Conservation (phyloP, 1,140 invertebrate species). For the Tetramorium alpestre region DNA sequence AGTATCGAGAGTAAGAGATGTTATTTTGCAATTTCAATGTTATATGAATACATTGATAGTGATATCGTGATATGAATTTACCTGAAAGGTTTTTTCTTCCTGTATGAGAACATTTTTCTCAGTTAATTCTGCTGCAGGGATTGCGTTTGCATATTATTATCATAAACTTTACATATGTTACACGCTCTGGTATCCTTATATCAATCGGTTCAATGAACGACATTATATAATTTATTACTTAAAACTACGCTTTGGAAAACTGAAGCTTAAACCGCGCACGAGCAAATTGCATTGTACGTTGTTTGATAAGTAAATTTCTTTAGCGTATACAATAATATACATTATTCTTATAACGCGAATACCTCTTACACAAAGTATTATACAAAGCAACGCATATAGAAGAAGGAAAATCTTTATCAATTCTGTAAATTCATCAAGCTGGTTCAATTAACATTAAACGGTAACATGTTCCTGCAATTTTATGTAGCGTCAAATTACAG, state of each 20-base stretch:
- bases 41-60: neutral
- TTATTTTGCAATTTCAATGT: too few species aligned
- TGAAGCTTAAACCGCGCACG: neutral
- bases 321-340: neutral
- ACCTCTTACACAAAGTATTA: neutral
- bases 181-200: neutral
- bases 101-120: neutral
- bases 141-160: neutral
- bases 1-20: too few species aligned
- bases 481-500: neutral
- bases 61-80: neutral
- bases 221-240: neutral
- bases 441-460: neutral
- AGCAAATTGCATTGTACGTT: neutral
- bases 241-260: conserved; percentile 38
- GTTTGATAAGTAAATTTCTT: neutral
- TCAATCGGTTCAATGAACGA: neutral
- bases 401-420: neutral
- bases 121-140: neutral
- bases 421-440: neutral
- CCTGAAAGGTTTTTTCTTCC: neutral
- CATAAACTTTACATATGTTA: conserved; percentile 6
- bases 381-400: neutral
- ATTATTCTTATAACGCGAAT: neutral
- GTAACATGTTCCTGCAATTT: neutral